phyloP scores from a whole-genome alignment of 1,140 invertebrate species.

The Lethocerus indicus region DNA sequence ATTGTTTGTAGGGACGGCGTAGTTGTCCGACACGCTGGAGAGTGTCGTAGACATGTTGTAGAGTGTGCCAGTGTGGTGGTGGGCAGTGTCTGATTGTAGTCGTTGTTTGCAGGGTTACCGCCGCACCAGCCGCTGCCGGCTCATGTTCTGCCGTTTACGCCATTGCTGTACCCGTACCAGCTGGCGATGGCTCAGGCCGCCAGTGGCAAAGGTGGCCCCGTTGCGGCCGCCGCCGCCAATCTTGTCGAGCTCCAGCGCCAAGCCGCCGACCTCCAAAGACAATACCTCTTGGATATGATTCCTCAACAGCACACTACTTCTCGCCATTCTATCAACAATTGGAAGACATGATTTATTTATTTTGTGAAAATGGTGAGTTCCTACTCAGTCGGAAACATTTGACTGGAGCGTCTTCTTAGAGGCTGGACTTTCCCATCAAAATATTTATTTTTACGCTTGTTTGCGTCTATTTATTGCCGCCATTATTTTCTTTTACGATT shows the following conservation, averaged over 20 bases:
- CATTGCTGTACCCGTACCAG: conserved; percentile 72
- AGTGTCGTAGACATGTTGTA: no score
- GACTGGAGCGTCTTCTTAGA: no score
- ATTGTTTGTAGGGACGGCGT: no score
- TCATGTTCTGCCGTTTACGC: conserved; percentile 70
- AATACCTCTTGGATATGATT: conserved; percentile 94
- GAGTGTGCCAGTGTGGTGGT: not conserved
- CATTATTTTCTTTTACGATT: no score
- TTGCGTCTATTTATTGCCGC: no score
- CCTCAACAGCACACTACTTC: conserved; percentile 27
- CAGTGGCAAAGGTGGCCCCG: conserved; percentile 26
- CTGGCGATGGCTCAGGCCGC: conserved; percentile 50
- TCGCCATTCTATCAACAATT: conserved; percentile 13
- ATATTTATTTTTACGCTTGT: no score
- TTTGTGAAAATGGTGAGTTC: no score
- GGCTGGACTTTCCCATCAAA: no score
- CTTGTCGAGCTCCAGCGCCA: conserved; percentile 56
- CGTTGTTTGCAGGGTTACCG: conserved; percentile 17
- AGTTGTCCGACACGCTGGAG: no score
- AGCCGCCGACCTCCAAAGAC: conserved; percentile 77
- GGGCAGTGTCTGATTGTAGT: not conserved
- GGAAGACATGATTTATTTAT: conserved; percentile 18
- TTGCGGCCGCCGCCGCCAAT: conserved; percentile 31
- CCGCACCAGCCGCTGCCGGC: conserved; percentile 34
- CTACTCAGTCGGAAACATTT: no score